Evolutionary conservation across 2,888 invertebrate genomes (phyloP), one percentile per base, ranked within the genome.

Genomic region (Allygus modestus): DNA sequence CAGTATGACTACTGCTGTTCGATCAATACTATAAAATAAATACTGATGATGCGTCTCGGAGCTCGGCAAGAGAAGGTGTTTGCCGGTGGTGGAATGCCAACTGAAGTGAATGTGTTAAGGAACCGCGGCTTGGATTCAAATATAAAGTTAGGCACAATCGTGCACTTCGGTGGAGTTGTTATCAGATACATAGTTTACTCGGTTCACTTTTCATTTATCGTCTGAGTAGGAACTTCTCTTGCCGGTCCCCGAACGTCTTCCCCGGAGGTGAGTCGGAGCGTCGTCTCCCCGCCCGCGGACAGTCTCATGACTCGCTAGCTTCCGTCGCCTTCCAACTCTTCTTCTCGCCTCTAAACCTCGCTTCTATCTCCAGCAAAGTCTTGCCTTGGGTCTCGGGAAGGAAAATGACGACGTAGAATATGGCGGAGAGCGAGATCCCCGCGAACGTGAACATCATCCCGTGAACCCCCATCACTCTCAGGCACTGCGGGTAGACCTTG

Each of bases 321-420:
- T 82, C 82, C 20, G 2, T 31, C 15, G 31, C 82, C 37, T 82
- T 82, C 26, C 51, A 31, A 17, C 46, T 71, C 31, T 46, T 51
- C 58, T 54, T 83, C 26, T 75, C 73, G 0, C 83, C 83, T 33
- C 61, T 84, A 83, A 88, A 88, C 26, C 85, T 71, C 41, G 90
- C 92, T 91, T 95, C 95, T 17, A 95, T 95, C 88, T 95, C 94
- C 77, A 92, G 92, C 86, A 95, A 90, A 73, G 93, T 93, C 87
- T 94, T 94, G 15, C 94, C 94, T 88, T 94, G 93, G 0, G 95
- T 95, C 90, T 95, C 95, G 1, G 95, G 94, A 0, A 95, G 90
- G 87, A 94, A 92, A 0, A 92, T 89, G 43, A 92, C 90, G 51
- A 94, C 93, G 88, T 94, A 95, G 0, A 93, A 88, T 0, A 94